Conservation (phyloP, 2,888 invertebrate species). For the Apotomis betuletana region DNA sequence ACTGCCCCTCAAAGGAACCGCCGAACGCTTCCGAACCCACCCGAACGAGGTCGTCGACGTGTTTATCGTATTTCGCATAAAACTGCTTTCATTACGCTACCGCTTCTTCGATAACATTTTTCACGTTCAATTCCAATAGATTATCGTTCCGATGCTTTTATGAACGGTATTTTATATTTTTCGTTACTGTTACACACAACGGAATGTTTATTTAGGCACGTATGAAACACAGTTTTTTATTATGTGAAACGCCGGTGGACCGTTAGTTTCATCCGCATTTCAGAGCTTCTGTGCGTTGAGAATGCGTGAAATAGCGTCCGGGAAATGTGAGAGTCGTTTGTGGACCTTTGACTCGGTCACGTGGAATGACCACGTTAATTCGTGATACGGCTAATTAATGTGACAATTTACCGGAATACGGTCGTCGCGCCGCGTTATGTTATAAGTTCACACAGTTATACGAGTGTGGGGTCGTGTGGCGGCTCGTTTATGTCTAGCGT, state of each 20-base stretch:
- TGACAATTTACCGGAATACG: slow-evolving; percentile 56
- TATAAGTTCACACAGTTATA: slow-evolving; percentile 64
- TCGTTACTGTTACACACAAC: slow-evolving; percentile 40
- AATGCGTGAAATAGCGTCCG: slow-evolving; percentile 34
- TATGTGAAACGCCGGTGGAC: slow-evolving; percentile 47
- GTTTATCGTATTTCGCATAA: slow-evolving; percentile 62
- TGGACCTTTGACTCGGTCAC: slow-evolving; percentile 69
- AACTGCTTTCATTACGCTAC: slow-evolving; percentile 46
- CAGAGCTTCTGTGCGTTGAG: slow-evolving; percentile 41
- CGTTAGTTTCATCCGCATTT: slow-evolving; percentile 44
- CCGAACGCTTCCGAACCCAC: slow-evolving; percentile 61
- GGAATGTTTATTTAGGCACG: slow-evolving; percentile 44
- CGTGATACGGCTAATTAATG: slow-evolving; percentile 66
- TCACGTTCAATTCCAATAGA: slow-evolving; percentile 41
- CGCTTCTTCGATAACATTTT: slow-evolving; percentile 41
- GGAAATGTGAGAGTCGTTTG: slow-evolving; percentile 59
- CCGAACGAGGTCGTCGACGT: slow-evolving; percentile 66
- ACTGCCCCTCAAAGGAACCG: slow-evolving; percentile 72
- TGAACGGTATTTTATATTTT: slow-evolving; percentile 40
- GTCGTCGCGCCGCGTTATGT: slow-evolving; percentile 41
- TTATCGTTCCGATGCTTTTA: slow-evolving; percentile 38
- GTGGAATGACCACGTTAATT: slow-evolving; percentile 58
- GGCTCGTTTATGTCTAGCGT: slow-evolving; percentile 50
- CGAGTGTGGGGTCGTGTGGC: slow-evolving; percentile 28
- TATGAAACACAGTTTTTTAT: slow-evolving; percentile 47